A percentile compares a stretch with the other conserved stretches of the same genome.
phyloP scores from a whole-genome alignment of 1,140 invertebrate genomes.

The Vanessa atalanta region DNA sequence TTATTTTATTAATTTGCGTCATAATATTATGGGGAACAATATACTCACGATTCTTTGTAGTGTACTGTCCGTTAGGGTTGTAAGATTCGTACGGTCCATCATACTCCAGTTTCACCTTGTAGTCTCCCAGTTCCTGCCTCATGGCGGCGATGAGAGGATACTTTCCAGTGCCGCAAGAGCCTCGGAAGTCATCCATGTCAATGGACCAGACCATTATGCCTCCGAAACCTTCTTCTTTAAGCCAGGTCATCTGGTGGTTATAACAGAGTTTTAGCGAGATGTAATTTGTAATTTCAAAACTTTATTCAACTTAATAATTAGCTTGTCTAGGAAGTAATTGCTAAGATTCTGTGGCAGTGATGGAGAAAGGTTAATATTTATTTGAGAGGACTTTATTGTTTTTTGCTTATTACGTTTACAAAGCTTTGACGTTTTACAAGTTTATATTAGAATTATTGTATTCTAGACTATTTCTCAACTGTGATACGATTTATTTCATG shows the following conservation, averaged over 20 bases:
- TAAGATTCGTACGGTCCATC: conserved; percentile 92
- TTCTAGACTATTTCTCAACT: too few relatives aligned
- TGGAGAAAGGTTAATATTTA: too few relatives aligned
- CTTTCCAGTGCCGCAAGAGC: conserved; percentile 93
- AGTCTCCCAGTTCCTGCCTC: conserved; percentile 91
- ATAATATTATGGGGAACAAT: background rate
- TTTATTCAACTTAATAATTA: background rate
- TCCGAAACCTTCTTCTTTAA: conserved; percentile 95
- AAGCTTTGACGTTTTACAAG: too few relatives aligned
- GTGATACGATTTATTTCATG: too few relatives aligned
- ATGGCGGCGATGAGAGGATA: conserved; percentile 95
- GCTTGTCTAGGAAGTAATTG: background rate
- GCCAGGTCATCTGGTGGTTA: conserved; percentile 90
- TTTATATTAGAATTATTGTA: too few relatives aligned
- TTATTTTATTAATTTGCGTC: too few relatives aligned
- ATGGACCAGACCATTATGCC: conserved; percentile 99
- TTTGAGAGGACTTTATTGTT: too few relatives aligned
- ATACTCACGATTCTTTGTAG: conserved; percentile 92
- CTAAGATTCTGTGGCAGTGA: too few relatives aligned
- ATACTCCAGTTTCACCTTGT: conserved; percentile 91
- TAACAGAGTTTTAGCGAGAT: background rate
- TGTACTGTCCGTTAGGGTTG: conserved; percentile 87
- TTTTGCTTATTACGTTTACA: too few relatives aligned
- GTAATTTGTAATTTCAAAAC: background rate
- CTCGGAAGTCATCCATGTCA: conserved; percentile 97